Conservation (phyloP, 2,888 invertebrate genomes). For the Epiblema foenella region DNA sequence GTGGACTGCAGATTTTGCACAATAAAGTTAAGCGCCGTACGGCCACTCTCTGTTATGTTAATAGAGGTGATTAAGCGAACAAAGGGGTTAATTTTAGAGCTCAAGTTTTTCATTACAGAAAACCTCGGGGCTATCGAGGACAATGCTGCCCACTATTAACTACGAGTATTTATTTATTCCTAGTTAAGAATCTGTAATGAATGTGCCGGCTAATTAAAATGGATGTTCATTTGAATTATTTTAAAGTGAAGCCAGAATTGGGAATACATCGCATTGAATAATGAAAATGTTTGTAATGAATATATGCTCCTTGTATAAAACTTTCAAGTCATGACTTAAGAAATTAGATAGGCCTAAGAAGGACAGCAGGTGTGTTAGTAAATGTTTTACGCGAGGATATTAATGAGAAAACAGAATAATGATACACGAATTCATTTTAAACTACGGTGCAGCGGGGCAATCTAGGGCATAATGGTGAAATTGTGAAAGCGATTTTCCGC, state of each 20-base stretch:
- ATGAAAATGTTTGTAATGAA: too few species aligned
- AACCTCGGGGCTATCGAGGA: slow-evolving; percentile 44
- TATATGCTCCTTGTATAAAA: too few species aligned
- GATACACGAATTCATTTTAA: too few species aligned
- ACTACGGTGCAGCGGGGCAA: too few species aligned
- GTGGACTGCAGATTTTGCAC: slow-evolving; percentile 45
- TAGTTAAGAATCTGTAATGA: slow-evolving; percentile 22
- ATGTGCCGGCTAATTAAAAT: slow-evolving; percentile 13
- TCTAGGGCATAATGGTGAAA: too few species aligned
- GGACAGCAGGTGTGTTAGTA: too few species aligned
- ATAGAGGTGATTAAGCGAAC: slow-evolving; percentile 58
- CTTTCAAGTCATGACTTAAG: too few species aligned
- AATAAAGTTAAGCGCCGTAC: slow-evolving; percentile 49
- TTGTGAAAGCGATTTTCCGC: too few species aligned
- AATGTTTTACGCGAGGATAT: too few species aligned
- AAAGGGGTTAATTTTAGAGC: slow-evolving; percentile 50
- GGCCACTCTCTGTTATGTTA: slow-evolving; percentile 55
- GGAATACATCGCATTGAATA: too few species aligned
- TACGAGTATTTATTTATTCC: slow-evolving; percentile 44
- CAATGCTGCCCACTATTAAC: slow-evolving; percentile 43
- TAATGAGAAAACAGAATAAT: too few species aligned
- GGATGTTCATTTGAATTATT: background rate
- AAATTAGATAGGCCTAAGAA: too few species aligned
- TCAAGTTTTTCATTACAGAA: slow-evolving; percentile 55
- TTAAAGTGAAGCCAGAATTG: background rate